These are phyloP conservation scores for Microctenopoma lineatum DNA, from an alignment of 2,797 vertebrate species.

Conservation along the genomic window DNA sequence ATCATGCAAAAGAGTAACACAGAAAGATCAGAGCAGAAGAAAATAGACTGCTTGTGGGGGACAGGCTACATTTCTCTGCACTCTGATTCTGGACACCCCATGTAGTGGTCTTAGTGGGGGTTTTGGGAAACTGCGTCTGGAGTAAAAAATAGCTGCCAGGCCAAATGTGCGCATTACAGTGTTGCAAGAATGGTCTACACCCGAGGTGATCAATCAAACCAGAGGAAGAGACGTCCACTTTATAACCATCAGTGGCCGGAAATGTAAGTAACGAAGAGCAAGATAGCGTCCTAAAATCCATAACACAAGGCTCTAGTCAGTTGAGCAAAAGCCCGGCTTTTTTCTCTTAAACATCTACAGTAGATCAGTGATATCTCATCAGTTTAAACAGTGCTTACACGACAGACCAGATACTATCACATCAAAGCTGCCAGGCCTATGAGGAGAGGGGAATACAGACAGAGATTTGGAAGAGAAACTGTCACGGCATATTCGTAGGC, in stretches of 20 bases:
- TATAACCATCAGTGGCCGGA: constrained; percentile 72
- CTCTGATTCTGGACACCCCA: constrained; percentile 52
- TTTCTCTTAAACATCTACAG: constrained; percentile 34
- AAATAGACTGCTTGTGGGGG: constrained; percentile 41
- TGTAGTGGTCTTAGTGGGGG: constrained; percentile 34
- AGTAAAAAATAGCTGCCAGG: constrained; percentile 56
- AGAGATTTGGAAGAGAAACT: constrained; percentile 27
- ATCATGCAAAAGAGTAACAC: constrained; percentile 39
- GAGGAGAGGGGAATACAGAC: constrained; percentile 56
- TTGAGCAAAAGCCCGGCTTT: constrained; percentile 25
- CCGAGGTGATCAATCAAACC: constrained; percentile 74
- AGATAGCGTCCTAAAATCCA: constrained; percentile 57
- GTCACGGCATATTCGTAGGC: constrained; percentile 46
- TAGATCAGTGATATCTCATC: constrained; percentile 43
- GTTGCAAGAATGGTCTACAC: constrained; percentile 58
- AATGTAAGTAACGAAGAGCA: constrained; percentile 62
- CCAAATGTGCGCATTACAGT: constrained; percentile 62
- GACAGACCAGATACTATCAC: constrained; percentile 63
- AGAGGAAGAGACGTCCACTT: constrained; percentile 67
- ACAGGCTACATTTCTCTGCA: constrained; percentile 50
- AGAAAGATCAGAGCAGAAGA: constrained; percentile 38
- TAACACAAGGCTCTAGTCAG: constrained; percentile 46
- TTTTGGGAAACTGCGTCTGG: constrained; percentile 42
- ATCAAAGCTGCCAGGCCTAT: constrained; percentile 41
- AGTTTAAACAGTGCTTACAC: constrained; percentile 48